These are phyloP conservation scores for Sus cebifrons DNA, from an alignment of 2,797 vertebrate genomes.

Conservation along the genomic window DNA sequence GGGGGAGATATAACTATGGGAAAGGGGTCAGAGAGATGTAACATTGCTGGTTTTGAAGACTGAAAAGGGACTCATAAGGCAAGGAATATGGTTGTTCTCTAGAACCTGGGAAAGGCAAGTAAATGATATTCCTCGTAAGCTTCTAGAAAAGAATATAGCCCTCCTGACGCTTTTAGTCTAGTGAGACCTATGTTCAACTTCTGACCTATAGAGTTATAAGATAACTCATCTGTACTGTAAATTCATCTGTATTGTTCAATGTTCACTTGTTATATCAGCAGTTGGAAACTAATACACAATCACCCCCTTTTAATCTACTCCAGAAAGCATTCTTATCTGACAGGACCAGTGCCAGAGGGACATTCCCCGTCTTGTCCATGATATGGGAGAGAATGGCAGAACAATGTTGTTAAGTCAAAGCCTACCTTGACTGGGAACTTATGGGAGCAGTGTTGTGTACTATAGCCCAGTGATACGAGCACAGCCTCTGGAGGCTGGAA, in stretches of 20 bases:
- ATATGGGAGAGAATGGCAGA: background rate
- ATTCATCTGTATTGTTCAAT: background rate
- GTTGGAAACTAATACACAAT: background rate
- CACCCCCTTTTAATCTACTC: background rate
- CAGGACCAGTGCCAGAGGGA: background rate
- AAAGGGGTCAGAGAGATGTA: background rate
- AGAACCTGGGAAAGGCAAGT: background rate
- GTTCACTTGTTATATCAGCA: background rate
- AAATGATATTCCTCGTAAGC: background rate
- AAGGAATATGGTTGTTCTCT: background rate
- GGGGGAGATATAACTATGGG: background rate
- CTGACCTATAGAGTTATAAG: background rate
- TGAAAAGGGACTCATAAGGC: background rate
- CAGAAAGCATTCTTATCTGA: background rate
- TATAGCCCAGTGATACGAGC: fast-evolving
- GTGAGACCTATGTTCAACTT: background rate
- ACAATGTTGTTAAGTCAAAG: background rate
- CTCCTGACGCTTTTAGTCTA: background rate
- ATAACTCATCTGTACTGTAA: background rate
- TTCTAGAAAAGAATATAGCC: background rate
- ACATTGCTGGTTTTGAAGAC: background rate
- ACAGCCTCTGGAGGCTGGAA: background rate
- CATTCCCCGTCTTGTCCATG: background rate
- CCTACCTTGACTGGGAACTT: background rate
- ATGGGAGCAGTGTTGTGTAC: background rate